Evolutionary conservation across 2,797 vertebrate genomes (phyloP), one percentile per base, ranked within the genome.

Genomic region (Lepus townsendii): DNA sequence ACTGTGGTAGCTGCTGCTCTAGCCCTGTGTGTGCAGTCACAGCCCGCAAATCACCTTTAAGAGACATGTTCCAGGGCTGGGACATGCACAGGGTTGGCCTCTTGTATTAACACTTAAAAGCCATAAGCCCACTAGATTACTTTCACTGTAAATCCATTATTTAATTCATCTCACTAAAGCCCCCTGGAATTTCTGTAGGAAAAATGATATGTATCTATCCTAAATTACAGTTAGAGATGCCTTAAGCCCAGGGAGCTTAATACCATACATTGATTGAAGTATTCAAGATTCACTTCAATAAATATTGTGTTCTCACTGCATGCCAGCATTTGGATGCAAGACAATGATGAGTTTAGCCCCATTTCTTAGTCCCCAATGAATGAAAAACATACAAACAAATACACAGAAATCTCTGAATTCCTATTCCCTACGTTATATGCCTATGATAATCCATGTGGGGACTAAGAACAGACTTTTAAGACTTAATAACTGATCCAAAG

Each of bases 61-160:
- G 72, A 94, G 73, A 93, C 52, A 78, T 20, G 20, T 72, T 94
- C 84, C 27, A 95, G 32, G 60, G 84, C 47, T 87, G 54, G 76
- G 57, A 94, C 62, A 87, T 20, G 14, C 5, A 11, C 54, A 75
- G 91, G 65, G 93, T 50, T 82, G 62, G 60, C 35, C 54, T 96
- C 52, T 68, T 80, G 4, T 47, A 69, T 10, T 16, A 68, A 47
- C 35, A 80, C 69, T 86, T 42, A 88, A 92, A 93, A 95, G 71
- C 69, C 93, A 13, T 84, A 90, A 88, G 27, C 54, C 94, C 92
- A 89, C 32, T 1, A 85, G 42, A 89, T 76, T 78, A 91, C 68
- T 72, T 95, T 95, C 30, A 94, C 60, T 94, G 14, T 89, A 95
- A 94, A 89, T 76, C 52, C 27, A 83, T 95, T 90, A 90, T 79